Base-by-base conservation (phyloP, 1,140 invertebrate species). In the Drosophila trapezifrons region DNA sequence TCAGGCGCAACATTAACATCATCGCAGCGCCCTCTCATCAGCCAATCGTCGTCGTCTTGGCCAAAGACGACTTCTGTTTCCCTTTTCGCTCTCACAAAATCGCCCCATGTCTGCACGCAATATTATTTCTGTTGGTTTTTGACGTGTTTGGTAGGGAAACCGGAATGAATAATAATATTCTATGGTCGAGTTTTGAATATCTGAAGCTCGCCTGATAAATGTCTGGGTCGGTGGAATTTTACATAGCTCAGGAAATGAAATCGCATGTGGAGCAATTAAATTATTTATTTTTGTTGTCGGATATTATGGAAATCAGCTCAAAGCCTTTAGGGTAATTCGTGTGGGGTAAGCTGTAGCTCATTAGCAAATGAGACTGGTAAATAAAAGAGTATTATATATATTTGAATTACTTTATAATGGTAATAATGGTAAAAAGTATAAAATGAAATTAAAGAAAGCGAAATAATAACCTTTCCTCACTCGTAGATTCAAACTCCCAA, bases 91-190 rank as follows among this genome's bases (percentile, higher is more conserved):
- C 58, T 62, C 58, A 74, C 49, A 45, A 78, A 83, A 83, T 80
- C 67, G 70, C 83, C 52, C 59, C 55, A 38, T 76, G 81, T 85
- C 82, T 85, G 82, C 82, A 85, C 82, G 81, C 81, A 85, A 84
- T 73, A 83, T 78, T 49, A 49, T 22, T 47, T 69, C 43, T 83
- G 79, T 82, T 65, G 79, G 79, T 78, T 78, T 81, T 54, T 38
- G 40, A 56, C 40, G 42, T 56, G 57, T 37, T 77, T 62, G 20
- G 47, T 65, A 20, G 47, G 43, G 35, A 57, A 47, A 67, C 55
- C 46, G 70, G 56, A 66, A 65, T 79, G 80, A 69, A 66, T 66
- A 80, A 76, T 66, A 80, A 63, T 75, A 46, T 67, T 81, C 73
- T 65, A 38, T 66, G 64, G 75, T 55, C 73, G 47, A 57, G 81